A percentile compares a stretch with the other conserved stretches of the same genome.
Conservation (phyloP, 2,797 vertebrate species). For the Naso thynnoides region DNA sequence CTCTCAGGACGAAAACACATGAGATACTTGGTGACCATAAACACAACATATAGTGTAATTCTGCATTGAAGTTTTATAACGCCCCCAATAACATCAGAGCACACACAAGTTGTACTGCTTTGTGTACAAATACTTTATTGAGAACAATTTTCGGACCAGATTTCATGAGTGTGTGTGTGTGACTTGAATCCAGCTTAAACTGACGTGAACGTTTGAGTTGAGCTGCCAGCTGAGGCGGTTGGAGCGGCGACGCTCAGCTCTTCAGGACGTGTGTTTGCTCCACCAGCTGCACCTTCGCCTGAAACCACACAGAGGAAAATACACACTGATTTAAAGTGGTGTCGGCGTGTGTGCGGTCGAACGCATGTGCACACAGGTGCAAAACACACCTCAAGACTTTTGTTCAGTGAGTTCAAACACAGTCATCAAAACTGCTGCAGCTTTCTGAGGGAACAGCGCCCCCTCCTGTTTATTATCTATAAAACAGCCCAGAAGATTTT, state of each 20-base stretch:
- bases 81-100: background rate
- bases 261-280: slow-evolving; percentile 49
- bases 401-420: too few relatives aligned
- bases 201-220: too few relatives aligned
- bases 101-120: background rate
- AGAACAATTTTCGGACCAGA: background rate
- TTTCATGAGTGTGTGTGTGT: too few relatives aligned
- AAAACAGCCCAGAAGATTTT: background rate
- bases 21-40: background rate
- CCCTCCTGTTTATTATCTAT: background rate
- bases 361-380: too few relatives aligned
- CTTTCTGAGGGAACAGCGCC: background rate
- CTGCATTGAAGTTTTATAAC: background rate
- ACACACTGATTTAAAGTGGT: background rate
- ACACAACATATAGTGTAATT: background rate
- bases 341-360: too few relatives aligned
- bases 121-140: background rate
- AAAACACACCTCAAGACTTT: too few relatives aligned
- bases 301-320: slow-evolving; percentile 31
- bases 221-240: background rate
- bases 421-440: too few relatives aligned
- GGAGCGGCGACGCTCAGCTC: slow-evolving; percentile 32
- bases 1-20: too few relatives aligned
- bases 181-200: background rate
- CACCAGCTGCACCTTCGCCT: slow-evolving; percentile 62